Percentiles rank a stretch among this genome's conserved stretches.
phyloP scores from a whole-genome alignment of 2,113 vertebrate genomes.

The Pituophis catenifer region DNA sequence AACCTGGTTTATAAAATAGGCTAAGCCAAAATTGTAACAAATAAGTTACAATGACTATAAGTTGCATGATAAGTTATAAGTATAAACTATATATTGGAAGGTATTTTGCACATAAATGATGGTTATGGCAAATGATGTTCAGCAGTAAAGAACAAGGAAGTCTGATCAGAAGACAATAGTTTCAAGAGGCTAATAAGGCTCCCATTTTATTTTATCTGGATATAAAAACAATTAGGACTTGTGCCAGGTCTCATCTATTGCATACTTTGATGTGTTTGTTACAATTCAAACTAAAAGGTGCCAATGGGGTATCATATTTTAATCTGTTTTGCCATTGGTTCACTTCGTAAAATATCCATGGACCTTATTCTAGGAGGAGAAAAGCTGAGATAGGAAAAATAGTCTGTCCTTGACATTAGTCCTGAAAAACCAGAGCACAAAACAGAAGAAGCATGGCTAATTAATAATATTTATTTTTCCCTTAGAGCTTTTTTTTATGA shows the following conservation, averaged over 20 bases:
- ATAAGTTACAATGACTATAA: background rate
- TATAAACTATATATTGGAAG: background rate
- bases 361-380: background rate
- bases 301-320: background rate
- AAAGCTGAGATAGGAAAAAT: conserved; percentile 12
- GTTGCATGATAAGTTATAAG: background rate
- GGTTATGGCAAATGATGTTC: background rate
- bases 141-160: background rate
- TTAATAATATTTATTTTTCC: conserved; percentile 19
- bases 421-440: conserved; percentile 3
- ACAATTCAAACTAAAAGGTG: background rate
- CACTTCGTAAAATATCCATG: conserved; percentile 19
- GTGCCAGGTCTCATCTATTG: background rate
- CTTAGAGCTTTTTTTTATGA: conserved; percentile 7
- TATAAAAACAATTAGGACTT: background rate
- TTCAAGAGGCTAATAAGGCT: background rate
- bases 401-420: conserved; percentile 6
- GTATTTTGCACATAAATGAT: background rate
- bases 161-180: background rate
- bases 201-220: background rate
- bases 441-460: background rate
- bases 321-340: conserved; percentile 30
- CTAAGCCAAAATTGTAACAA: background rate
- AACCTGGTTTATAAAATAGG: background rate
- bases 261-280: background rate